Percentiles rank a stretch among this genome's conserved stretches.
phyloP scores from a whole-genome alignment of 2,888 invertebrate genomes.

The Dynastes hyllus region DNA sequence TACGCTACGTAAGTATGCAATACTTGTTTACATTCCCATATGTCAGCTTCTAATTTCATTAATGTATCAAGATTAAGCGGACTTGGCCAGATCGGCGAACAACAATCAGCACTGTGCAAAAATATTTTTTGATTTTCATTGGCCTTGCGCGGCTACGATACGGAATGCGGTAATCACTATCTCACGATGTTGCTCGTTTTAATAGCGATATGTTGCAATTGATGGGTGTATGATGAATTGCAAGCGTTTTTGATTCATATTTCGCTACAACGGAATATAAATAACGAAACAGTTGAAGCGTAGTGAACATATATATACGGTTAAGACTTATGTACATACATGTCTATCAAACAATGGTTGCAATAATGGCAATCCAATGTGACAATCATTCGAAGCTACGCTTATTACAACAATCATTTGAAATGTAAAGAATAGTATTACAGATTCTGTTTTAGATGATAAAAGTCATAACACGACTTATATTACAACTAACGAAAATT shows the following conservation, averaged over 20 bases:
- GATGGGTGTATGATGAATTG: constrained; percentile 39
- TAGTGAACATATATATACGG: background rate
- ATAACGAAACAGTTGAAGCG: constrained; percentile 10
- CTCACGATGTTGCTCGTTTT: constrained; percentile 26
- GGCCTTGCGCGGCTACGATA: constrained; percentile 22
- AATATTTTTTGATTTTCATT: constrained; percentile 33
- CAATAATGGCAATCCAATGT: constrained; percentile 7
- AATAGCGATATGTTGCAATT: constrained; percentile 36
- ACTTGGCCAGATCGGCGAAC: no score
- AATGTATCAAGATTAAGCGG: no score
- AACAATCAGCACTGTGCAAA: no score
- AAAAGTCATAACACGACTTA: no score
- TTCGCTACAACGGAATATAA: constrained; percentile 27
- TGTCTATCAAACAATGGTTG: background rate
- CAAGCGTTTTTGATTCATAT: constrained; percentile 35
- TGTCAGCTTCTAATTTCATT: no score
- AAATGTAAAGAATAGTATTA: no score
- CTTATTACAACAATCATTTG: background rate
- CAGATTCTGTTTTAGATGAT: background rate
- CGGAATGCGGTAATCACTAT: constrained; percentile 32
- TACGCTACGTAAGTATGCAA: no score
- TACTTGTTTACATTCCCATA: no score
- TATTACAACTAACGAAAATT: no score
- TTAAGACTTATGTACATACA: background rate
- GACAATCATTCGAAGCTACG: background rate